Evolutionary conservation across 1,140 invertebrate species (phyloP), one percentile per base, ranked within the genome.

Genomic region (Pectinophora gossypiella): DNA sequence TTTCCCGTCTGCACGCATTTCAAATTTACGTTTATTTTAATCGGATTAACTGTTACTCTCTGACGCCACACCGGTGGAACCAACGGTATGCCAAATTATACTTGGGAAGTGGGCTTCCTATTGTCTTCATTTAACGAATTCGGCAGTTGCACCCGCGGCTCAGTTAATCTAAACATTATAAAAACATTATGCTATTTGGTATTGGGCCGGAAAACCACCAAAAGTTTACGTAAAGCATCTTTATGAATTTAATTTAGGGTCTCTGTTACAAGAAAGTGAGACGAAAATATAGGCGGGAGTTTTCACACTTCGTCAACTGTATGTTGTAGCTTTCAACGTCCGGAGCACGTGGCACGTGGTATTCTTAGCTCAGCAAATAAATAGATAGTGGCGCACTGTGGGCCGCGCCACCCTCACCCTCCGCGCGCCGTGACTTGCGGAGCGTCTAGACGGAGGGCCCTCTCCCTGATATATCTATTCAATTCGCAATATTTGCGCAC

Each of bases 361-460:
- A 76, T 74, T 74, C 42, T 76, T 69, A 72, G 61, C 70, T 73
- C 66, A 80, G 72, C 66, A 82, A 81, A 85, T 85, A 84, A 78
- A 77, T 74, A 77, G 71, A 76, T 73, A 79, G 76, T 77, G 71
- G 61, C 61, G 72, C 72, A 68, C 68, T 67, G 58, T 69, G 66
- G 55, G 64, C 71, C 66, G 76, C 82, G 75, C 78, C 80, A 72
- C 78, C 79, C 82, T 84, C 71, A 57, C 59, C 42, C 42, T 21
- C 19, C 19, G 12, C 3, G 43, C 54, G 51, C 57, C 74, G 73
- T 76, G 76, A 81, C 77, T 81, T 74, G 79, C 78, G 53, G 69
- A 72, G 60, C 74, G 82, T 86, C 82, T 86, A 86, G 82, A 84
- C 80, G 78, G 72, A 81, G 76, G 78, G 76, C 73, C 68, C 71